These are phyloP conservation scores for Drosophila cognata DNA, from an alignment of 2,888 invertebrate species.

Conservation along the genomic window DNA sequence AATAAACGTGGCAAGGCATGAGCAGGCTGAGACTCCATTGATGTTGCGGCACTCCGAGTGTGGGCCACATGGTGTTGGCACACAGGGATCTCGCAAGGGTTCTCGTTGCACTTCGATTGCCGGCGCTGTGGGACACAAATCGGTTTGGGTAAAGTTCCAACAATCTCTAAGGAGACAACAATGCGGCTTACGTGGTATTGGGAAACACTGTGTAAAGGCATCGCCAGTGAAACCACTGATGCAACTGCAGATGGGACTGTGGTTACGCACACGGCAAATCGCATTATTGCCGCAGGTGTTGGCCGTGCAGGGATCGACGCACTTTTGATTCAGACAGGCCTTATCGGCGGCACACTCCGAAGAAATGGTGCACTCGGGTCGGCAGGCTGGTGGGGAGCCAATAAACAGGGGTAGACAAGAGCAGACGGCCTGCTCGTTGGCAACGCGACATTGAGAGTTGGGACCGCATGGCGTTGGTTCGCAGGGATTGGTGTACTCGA, in stretches of 20 bases:
- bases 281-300: conserved; percentile 88
- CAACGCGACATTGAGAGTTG: conserved; percentile 90
- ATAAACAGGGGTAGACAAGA: conserved; percentile 90
- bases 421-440: conserved; percentile 90
- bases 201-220: conserved; percentile 89
- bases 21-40: conserved; percentile 88
- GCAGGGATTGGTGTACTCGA: conserved; percentile 87
- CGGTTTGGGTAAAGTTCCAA: background rate
- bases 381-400: conserved; percentile 91
- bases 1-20: conserved; percentile 88
- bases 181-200: conserved; percentile 84
- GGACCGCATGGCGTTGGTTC: conserved; percentile 90
- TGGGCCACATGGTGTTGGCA: conserved; percentile 90
- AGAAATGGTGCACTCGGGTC: conserved; percentile 92
- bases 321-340: conserved; percentile 92
- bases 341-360: conserved; percentile 90
- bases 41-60: conserved; percentile 88
- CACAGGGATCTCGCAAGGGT: conserved; percentile 87
- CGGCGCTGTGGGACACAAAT: conserved; percentile 65
- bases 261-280: conserved; percentile 90
- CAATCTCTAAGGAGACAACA: too few relatives aligned
- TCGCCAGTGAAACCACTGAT: conserved; percentile 89
- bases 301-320: conserved; percentile 91
- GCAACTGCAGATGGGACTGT: conserved; percentile 92
- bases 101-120: conserved; percentile 68